Conservation (phyloP, 2,888 invertebrate genomes). For the Chloroclystis v-ata region DNA sequence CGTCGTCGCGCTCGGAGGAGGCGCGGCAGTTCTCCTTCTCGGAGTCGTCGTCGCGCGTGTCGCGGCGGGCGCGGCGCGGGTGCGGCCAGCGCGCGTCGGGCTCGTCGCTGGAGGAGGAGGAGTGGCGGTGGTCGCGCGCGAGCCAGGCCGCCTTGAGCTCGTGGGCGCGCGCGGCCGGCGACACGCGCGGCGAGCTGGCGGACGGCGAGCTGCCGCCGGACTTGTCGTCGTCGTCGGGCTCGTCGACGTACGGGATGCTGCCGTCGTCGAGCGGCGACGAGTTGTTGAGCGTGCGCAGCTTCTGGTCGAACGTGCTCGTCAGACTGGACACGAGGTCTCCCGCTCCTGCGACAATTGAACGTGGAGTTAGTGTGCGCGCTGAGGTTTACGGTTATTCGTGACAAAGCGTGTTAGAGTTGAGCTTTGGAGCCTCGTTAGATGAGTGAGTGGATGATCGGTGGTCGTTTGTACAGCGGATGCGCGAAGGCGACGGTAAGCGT, state of each 20-base stretch:
- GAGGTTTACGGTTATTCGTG: slow-evolving; percentile 13
- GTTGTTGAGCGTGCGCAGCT: slow-evolving; percentile 85
- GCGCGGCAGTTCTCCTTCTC: slow-evolving; percentile 61
- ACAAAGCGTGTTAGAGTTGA: slow-evolving; percentile 56
- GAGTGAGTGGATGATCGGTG: slow-evolving; percentile 42
- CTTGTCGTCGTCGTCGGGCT: slow-evolving; percentile 75
- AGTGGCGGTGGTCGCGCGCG: slow-evolving; percentile 60
- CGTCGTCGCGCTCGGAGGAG: slow-evolving; percentile 23
- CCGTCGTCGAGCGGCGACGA: slow-evolving; percentile 81
- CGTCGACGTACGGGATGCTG: slow-evolving; percentile 82
- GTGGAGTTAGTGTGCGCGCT: slow-evolving; percentile 25
- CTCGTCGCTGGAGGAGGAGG: slow-evolving; percentile 59
- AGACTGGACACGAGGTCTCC: slow-evolving; percentile 89
- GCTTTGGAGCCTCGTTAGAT: slow-evolving; percentile 39
- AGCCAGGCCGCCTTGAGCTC: slow-evolving; percentile 70
- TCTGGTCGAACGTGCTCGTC: slow-evolving; percentile 91
- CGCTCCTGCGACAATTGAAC: slow-evolving; percentile 80
- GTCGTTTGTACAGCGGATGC: slow-evolving; percentile 44
- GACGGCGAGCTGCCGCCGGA: slow-evolving; percentile 51
- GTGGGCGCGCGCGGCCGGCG: slow-evolving; percentile 54
- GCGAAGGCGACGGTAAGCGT: slow-evolving; percentile 67
- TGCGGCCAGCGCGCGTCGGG: slow-evolving; percentile 34
- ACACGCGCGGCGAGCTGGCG: slow-evolving; percentile 48
- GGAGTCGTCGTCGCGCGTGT: slow-evolving; percentile 60
- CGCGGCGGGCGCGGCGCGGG: slow-evolving; percentile 35